Base-by-base conservation (phyloP, 1,140 invertebrate species). In the Bombus affinis region DNA sequence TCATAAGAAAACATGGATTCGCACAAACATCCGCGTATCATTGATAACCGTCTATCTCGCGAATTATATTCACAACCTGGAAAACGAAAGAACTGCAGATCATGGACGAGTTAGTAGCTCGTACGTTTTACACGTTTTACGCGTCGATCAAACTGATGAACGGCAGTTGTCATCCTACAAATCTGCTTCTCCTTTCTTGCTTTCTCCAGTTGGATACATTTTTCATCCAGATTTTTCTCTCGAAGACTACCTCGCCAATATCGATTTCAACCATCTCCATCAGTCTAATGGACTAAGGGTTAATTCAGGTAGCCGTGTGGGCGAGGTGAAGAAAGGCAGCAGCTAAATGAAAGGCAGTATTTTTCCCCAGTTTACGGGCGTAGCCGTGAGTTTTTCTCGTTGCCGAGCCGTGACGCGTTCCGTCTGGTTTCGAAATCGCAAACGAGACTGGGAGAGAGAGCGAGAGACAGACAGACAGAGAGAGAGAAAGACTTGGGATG, bases 131-230 rank as follows among this genome's bases (percentile, higher is more conserved):
- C 15, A 47, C 44, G 15, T 47, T 47, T 47, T 18, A 47, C 15
- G 5, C 47, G 18, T 53, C 47, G 18, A 53, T 53, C 47, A 70
- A n/a, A 72, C 89, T 71, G 77, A 76, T 72, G 57, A 86, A 86
- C 88, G 83, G 81, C 87, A 79, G 81, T 89, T 86, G 88, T 53
- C 18, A 53, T 53, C 1, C 83, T 84, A 68, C 62, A n/a, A n/a
- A 62, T 28, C 9, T 53, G 47, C 25, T n/a, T 62, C 28, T n/a
- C 44, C 35, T 13, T 8, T 47, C 83, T 37, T 28, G 65, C 35
- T 44, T 22, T 22, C 18, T 22, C 47, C 18, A 1, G 6, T 0
- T 53, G 18, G 47, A 32, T 66, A 62, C 81, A 15, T 66, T 66
- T 32, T 8, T 66, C 65, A n/a, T 32, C 15, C 1, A 18, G 6